phyloP scores from a whole-genome alignment of 2,888 invertebrate genomes.

The Drosophila siamana region DNA sequence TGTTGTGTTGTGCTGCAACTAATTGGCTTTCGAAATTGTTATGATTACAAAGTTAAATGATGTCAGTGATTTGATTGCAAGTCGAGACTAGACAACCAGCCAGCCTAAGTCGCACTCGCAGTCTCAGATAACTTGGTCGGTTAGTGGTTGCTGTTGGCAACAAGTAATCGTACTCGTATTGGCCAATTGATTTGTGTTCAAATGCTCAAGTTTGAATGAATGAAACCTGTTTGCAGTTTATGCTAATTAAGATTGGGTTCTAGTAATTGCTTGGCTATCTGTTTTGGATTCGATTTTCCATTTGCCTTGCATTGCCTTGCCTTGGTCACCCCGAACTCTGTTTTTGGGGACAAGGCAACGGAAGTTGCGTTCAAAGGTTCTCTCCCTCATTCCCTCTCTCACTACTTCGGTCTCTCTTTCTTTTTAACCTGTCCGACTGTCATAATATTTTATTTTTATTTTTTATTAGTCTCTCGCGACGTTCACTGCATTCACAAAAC shows the following conservation, averaged over 20 bases:
- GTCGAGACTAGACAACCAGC: conserved; percentile 52
- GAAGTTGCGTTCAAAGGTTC: conserved; percentile 60
- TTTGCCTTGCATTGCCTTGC: conserved; percentile 8
- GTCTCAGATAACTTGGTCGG: not conserved
- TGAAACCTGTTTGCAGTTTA: conserved; percentile 67
- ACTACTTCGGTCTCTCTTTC: not conserved
- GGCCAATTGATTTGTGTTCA: conserved; percentile 41
- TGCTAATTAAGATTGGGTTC: conserved; percentile 65
- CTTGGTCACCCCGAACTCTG: conserved; percentile 6
- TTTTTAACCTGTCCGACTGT: conserved; percentile 44
- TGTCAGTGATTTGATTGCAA: conserved; percentile 73
- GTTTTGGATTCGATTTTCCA: conserved; percentile 13
- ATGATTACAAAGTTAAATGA: conserved; percentile 79
- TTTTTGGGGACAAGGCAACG: conserved; percentile 59
- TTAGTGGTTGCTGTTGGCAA: conserved; percentile 1
- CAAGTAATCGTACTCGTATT: not conserved
- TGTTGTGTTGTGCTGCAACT: conserved; percentile 46
- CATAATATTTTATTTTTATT: conserved; percentile 56
- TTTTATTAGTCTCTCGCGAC: conserved; percentile 30
- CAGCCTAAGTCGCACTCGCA: not conserved
- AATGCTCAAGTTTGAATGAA: conserved; percentile 64
- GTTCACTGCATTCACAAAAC: conserved; percentile 53
- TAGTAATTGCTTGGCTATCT: conserved; percentile 49
- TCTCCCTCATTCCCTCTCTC: conserved; percentile 8
- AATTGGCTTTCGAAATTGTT: conserved; percentile 80